Evolutionary conservation across 2,888 invertebrate species (phyloP).

Genomic region (Sympetrum striolatum): DNA sequence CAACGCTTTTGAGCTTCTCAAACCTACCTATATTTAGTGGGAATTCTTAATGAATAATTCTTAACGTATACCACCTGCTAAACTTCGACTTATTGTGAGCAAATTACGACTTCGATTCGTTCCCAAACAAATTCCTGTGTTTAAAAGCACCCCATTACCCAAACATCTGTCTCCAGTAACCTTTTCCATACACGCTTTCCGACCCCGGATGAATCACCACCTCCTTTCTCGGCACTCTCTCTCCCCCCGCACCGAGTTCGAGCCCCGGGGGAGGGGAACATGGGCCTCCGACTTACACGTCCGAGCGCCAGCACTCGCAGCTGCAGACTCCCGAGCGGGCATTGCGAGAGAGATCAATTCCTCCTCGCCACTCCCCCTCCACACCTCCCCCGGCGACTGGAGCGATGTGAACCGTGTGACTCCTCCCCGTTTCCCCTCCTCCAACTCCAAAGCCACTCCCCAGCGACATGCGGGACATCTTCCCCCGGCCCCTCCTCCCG

Average conservation of each 20-base stretch:
- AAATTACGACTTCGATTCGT: no score
- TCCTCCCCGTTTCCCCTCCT: constrained; percentile 31
- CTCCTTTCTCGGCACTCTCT: background rate
- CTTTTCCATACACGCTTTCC: no score
- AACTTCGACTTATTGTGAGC: no score
- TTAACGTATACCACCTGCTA: no score
- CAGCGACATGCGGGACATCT: constrained; percentile 15
- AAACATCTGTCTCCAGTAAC: no score
- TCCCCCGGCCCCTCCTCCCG: background rate
- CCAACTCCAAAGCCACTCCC: constrained; percentile 19
- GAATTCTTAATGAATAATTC: no score
- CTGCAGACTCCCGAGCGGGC: background rate
- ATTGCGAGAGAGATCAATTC: background rate
- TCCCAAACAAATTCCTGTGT: no score
- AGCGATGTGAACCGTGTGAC: background rate
- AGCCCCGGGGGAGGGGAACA: background rate
- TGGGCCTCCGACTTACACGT: background rate
- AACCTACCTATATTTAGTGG: no score
- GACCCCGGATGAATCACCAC: no score
- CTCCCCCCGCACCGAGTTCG: background rate
- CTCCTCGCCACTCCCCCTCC: background rate
- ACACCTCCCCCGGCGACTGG: constrained; percentile 1
- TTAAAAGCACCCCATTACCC: no score
- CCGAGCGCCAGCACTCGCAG: background rate
- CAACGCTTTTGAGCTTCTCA: no score